Evolutionary conservation across 2,113 vertebrate species (phyloP).

Genomic region (Pedionomus torquatus): DNA sequence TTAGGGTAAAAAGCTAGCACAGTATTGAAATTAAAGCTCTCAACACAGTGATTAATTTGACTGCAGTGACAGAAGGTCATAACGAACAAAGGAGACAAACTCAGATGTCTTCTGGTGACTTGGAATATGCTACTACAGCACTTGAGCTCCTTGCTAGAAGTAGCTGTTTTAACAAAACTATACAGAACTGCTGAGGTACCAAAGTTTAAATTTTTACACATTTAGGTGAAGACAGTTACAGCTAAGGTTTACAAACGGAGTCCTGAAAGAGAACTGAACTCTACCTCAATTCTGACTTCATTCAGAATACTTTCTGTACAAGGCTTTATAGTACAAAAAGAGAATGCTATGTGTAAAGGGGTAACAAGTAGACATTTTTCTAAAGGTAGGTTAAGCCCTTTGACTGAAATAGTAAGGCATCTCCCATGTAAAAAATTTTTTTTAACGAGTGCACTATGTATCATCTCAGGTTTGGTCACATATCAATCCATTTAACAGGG

Average conservation of each 20-base stretch:
- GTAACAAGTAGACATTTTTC: background rate
- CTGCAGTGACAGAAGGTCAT: background rate
- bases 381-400: background rate
- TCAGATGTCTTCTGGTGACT: background rate
- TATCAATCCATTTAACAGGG: background rate
- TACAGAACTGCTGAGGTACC: background rate
- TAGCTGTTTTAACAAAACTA: background rate
- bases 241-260: background rate
- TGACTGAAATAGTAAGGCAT: background rate
- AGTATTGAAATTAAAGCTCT: background rate
- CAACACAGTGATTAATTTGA: background rate
- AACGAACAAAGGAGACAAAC: background rate
- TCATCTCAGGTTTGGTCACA: background rate
- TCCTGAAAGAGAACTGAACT: background rate
- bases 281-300: background rate
- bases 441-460: background rate
- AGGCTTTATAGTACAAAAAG: background rate
- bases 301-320: background rate
- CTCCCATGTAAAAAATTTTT: background rate
- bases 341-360: background rate
- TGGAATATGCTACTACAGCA: background rate
- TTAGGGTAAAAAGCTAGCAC: background rate
- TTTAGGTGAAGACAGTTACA: background rate
- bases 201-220: background rate
- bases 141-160: background rate